Base-by-base conservation (phyloP, 2,888 invertebrate genomes). In the Dryobota labecula region DNA sequence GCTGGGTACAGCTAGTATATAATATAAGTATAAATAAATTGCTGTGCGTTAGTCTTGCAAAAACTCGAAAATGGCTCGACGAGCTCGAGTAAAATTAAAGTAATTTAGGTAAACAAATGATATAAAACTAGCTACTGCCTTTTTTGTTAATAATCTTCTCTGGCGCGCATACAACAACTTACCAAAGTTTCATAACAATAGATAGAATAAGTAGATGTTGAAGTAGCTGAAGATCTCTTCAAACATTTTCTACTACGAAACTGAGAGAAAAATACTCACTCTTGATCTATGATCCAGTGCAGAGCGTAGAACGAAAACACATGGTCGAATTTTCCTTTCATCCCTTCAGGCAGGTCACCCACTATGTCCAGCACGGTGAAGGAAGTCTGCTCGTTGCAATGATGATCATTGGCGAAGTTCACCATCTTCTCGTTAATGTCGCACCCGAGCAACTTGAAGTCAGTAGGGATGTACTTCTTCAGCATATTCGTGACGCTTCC, bases 291-390 rank as follows among this genome's bases (percentile, higher is more conserved):
- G 38, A 98, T 96, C 98, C 98, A 98, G 86, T 98, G 98, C 5
- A 98, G 93, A 80, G 98, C 97, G 88, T 98, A 98, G 89, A 98
- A 98, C 0, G 98, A 98, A 63, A 98, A 97, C 1, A 97, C 96
- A 87, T 98, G 97, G 88, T 97, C 96, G 85, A 97, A 98, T 36
- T 92, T 89, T 49, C 92, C 95, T 20, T 92, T 86, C 68, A 96
- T 87, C 36, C 96, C 91, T 2, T 90, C 89, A 0, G 96, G 96
- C 61, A 97, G 78, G 33, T 94, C 89, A 0, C 94, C 90, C 0
- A 95, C 91, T 64, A 98, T 97, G 84, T 98, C 97, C 73, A 97
- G 86, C 20, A 91, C 87, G n/a, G 95, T 92, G 81, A 97, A 96
- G 41, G 95, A 92, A 3, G 96, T 90, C 47, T 91, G 90, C 15